phyloP scores from a whole-genome alignment of 1,140 invertebrate genomes.

The Calycopis cecrops region DNA sequence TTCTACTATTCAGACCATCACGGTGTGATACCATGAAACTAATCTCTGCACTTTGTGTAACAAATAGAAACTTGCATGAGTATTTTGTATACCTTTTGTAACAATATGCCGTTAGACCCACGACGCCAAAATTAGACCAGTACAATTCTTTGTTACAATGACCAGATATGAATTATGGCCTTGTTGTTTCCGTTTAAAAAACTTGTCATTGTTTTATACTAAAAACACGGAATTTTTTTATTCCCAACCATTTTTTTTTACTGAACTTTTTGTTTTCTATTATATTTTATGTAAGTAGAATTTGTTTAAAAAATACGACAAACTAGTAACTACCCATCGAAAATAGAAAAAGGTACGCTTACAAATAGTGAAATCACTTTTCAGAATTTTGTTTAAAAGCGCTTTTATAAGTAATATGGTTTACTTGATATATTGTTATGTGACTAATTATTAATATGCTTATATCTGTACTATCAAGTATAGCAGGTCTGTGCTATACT shows the following conservation, averaged over 20 bases:
- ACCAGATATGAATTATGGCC: conserved; percentile 54
- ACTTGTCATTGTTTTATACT: conserved; percentile 9
- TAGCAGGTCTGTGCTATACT: too few species aligned
- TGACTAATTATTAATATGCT: too few species aligned
- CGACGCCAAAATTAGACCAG: conserved; percentile 26
- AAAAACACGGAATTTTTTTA: not conserved
- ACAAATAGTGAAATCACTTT: too few species aligned
- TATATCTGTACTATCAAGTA: too few species aligned
- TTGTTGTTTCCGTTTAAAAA: conserved; percentile 29
- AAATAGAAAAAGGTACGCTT: too few species aligned
- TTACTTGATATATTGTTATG: too few species aligned
- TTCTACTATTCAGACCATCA: conserved; percentile 2
- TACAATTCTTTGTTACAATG: conserved; percentile 32
- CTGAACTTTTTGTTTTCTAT: too few species aligned
- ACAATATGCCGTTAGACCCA: conserved; percentile 56
- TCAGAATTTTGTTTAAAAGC: too few species aligned
- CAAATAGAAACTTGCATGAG: conserved; percentile 50
- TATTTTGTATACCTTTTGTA: conserved; percentile 36
- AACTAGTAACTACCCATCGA: too few species aligned
- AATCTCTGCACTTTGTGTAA: conserved; percentile 2
- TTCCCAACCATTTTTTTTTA: not conserved
- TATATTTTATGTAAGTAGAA: too few species aligned
- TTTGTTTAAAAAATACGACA: too few species aligned
- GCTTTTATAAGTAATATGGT: too few species aligned
- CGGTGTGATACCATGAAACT: not conserved